Conservation (phyloP, 2,888 invertebrate genomes). For the Tinea semifulvella region DNA sequence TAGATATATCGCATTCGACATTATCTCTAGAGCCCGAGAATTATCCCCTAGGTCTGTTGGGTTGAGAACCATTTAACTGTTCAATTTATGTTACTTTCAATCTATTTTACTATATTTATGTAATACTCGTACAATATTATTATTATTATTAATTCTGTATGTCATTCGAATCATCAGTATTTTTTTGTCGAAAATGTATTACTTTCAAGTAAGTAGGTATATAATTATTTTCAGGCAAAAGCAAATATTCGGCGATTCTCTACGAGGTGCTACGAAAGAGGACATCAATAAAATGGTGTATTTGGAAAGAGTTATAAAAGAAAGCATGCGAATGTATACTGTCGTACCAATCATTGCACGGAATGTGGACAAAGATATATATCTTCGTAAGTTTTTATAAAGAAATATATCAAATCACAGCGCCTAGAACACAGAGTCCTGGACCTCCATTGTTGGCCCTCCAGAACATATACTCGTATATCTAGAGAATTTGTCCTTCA, state of each 20-base stretch:
- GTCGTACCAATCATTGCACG: conserved; percentile 63
- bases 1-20: too few species aligned
- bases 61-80: too few species aligned
- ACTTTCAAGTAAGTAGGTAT: too few species aligned
- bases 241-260: conserved; percentile 50
- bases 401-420: too few species aligned
- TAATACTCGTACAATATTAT: not conserved
- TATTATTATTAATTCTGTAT: not conserved
- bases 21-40: too few species aligned
- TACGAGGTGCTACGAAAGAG: conserved; percentile 44
- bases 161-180: not conserved
- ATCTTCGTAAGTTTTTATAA: conserved; percentile 55
- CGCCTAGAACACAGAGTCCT: too few species aligned
- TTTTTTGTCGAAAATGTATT: too few species aligned
- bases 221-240: conserved; percentile 36
- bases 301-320: conserved; percentile 67
- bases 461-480: too few species aligned
- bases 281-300: conserved; percentile 63
- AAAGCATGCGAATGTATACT: conserved; percentile 67
- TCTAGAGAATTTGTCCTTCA: too few species aligned
- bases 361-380: conserved; percentile 49
- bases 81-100: too few species aligned
- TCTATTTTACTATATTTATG: not conserved
- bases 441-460: too few species aligned
- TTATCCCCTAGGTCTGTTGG: too few species aligned